A percentile compares a stretch with the other conserved stretches of the same genome.
Evolutionary conservation across 1,140 invertebrate species (phyloP).

Genomic region (Anastrepha ludens): DNA sequence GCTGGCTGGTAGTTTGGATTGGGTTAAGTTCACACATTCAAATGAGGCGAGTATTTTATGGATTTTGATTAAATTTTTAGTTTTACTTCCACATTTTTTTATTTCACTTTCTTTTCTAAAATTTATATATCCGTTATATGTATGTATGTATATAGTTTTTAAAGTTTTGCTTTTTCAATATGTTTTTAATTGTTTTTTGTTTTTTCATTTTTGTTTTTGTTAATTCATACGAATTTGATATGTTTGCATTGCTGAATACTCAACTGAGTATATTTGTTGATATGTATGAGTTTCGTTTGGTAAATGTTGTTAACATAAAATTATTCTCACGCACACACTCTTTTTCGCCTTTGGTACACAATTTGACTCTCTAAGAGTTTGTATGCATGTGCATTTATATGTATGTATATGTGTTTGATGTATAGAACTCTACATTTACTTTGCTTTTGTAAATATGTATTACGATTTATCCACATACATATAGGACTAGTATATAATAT

Average conservation of each 20-base stretch:
- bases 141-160: constrained; percentile 12
- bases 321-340: background rate
- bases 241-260: background rate
- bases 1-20: too few species aligned
- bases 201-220: background rate
- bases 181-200: constrained; percentile 11
- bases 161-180: constrained; percentile 25
- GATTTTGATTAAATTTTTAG: too few species aligned
- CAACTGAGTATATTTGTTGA: background rate
- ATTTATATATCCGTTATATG: background rate
- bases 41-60: too few species aligned
- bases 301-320: constrained; percentile 17
- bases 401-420: background rate
- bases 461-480: background rate
- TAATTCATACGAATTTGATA: constrained; percentile 15
- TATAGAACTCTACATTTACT: background rate
- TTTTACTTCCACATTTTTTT: too few species aligned
- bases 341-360: background rate
- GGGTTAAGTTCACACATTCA: too few species aligned
- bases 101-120: too few species aligned
- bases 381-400: background rate
- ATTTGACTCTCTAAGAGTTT: background rate
- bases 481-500: background rate
- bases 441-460: too few species aligned
- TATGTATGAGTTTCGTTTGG: constrained; percentile 28